phyloP scores from a whole-genome alignment of 2,888 invertebrate genomes.

The Nyleta sp. region DNA sequence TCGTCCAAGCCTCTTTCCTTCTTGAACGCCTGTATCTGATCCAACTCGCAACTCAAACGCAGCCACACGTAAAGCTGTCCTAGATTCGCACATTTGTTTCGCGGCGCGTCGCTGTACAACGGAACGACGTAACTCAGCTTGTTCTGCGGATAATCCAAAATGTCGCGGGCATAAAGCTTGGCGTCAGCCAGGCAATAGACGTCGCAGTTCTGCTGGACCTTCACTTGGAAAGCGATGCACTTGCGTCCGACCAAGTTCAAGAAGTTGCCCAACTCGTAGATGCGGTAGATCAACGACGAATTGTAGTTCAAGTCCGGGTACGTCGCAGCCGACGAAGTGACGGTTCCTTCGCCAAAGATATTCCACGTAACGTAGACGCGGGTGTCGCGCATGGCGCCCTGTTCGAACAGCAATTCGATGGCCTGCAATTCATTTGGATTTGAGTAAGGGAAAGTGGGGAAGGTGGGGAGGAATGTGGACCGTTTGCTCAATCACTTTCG shows the following conservation, averaged over 20 bases:
- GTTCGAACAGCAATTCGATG: constrained; percentile 63
- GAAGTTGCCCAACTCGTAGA: constrained; percentile 72
- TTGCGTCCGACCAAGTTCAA: constrained; percentile 70
- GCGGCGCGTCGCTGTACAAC: constrained; percentile 68
- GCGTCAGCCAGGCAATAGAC: constrained; percentile 69
- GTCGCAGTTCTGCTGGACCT: constrained; percentile 64
- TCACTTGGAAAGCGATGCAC: constrained; percentile 70
- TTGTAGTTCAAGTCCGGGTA: constrained; percentile 75
- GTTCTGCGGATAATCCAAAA: constrained; percentile 76
- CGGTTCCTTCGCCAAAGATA: constrained; percentile 71
- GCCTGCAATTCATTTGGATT: too few relatives aligned
- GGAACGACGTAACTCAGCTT: constrained; percentile 74
- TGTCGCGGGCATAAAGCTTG: constrained; percentile 73
- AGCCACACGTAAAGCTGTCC: constrained; percentile 77
- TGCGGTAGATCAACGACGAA: constrained; percentile 73
- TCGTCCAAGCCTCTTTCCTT: constrained; percentile 19
- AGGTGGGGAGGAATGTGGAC: too few relatives aligned
- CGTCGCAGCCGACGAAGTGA: constrained; percentile 68
- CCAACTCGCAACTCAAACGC: constrained; percentile 73
- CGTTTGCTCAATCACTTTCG: constrained; percentile 69
- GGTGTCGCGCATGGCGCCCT: constrained; percentile 65
- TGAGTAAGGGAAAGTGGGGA: too few relatives aligned
- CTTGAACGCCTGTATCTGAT: constrained; percentile 71
- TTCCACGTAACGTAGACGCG: constrained; percentile 73
- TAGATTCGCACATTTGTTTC: constrained; percentile 66